Evolutionary conservation across 2,113 vertebrate genomes (phyloP).

Genomic region (Perognathus longimembris): DNA sequence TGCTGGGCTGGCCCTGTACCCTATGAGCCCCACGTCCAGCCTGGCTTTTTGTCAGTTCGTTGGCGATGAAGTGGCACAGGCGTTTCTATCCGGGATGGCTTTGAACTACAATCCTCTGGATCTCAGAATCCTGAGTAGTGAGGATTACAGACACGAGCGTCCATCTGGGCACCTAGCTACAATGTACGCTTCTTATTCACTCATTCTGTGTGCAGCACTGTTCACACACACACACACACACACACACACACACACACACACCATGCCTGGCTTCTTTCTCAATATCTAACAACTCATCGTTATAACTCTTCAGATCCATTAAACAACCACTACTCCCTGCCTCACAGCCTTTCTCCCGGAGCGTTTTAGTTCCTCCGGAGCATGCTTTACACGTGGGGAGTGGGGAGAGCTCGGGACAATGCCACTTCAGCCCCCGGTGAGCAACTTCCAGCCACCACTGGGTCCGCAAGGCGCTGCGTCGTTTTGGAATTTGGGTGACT

Average conservation of each 20-base stretch:
- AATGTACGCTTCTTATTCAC: not conserved
- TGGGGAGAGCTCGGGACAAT: not conserved
- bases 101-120: too few species aligned
- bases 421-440: rapidly evolving
- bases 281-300: not conserved
- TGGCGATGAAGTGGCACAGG: too few species aligned
- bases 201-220: not conserved
- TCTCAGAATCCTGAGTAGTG: too few species aligned
- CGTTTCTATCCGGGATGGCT: too few species aligned
- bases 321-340: not conserved
- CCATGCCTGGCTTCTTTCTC: not conserved
- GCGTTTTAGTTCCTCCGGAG: not conserved
- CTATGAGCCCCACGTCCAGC: too few species aligned
- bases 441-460: not conserved
- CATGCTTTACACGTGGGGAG: not conserved
- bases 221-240: too few species aligned
- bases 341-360: not conserved
- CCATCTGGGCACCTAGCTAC: too few species aligned
- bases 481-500: conserved; percentile 56
- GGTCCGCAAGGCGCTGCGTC: not conserved
- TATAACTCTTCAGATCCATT: not conserved
- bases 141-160: too few species aligned
- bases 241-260: too few species aligned
- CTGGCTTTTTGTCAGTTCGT: too few species aligned
- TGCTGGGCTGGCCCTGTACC: too few species aligned